Percentiles rank a stretch among this genome's conserved stretches.
These are phyloP conservation scores for Asarcornis scutulata DNA, from an alignment of 2,113 vertebrate genomes.

Conservation along the genomic window DNA sequence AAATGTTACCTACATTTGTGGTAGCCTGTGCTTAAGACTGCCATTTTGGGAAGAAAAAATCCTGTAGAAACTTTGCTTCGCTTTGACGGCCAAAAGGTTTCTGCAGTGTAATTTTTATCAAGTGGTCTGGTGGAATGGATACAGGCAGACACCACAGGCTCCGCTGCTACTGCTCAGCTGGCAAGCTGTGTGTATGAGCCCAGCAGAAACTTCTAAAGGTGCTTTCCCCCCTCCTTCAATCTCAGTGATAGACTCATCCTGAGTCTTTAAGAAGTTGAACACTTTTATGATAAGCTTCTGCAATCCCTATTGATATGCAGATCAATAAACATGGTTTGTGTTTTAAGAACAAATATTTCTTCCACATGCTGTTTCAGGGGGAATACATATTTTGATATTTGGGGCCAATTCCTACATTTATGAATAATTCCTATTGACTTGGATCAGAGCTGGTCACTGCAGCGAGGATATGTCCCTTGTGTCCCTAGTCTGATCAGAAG, in stretches of 20 bases:
- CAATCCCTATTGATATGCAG: not conserved
- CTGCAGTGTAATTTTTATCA: not conserved
- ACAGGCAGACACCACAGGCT: not conserved
- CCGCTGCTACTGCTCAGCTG: too few species aligned
- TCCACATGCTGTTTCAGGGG: not conserved
- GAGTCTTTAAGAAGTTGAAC: not conserved
- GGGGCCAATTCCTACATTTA: not conserved
- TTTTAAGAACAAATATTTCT: not conserved
- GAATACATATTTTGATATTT: not conserved
- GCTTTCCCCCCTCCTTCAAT: not conserved
- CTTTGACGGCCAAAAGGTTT: not conserved
- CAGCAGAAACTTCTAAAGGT: slow-evolving; percentile 5
- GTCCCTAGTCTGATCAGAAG: not conserved
- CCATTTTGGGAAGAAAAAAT: not conserved
- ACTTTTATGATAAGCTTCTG: not conserved
- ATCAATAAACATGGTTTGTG: not conserved
- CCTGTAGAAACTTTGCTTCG: not conserved
- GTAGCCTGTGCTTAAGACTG: not conserved
- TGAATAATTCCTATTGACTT: not conserved
- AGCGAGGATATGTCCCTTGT: not conserved
- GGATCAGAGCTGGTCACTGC: not conserved
- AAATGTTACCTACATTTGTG: not conserved
- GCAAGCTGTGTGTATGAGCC: not conserved
- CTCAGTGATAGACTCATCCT: not conserved
- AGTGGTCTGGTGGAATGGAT: not conserved